Evolutionary conservation across 2,797 vertebrate species (phyloP), one percentile per base, ranked within the genome.

Genomic region (Oceanodroma leucorhoa): DNA sequence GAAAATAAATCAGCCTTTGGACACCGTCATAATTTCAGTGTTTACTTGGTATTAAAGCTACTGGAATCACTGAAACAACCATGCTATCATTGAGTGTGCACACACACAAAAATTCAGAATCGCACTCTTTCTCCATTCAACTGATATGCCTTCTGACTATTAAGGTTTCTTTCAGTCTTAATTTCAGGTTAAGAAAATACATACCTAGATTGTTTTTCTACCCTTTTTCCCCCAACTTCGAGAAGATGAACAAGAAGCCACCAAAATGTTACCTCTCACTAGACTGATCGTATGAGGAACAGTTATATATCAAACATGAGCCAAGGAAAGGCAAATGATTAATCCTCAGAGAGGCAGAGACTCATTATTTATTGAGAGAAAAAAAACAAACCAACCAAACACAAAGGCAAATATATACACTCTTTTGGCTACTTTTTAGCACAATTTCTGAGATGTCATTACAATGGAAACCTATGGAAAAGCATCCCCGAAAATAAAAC

Each of bases 381-480:
- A 6, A 8, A 9, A 36, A n/a, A 14, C 45, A 79, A 92, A 43
- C n/a, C 17, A 48, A 70, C 18, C 71, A 77, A 77, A 75, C 64
- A 83, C 20, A 83, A 93, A 86, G 30, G 66, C 60, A 83, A 83
- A 53, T 45, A 80, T 16, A 71, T 9, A 54, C 11, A 23, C 45
- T 82, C 20, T 32, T 90, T 50, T 70, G 73, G 14, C 48, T 90
- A 80, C 48, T 46, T 77, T 87, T 92, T 78, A 86, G 71, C 66
- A 83, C 87, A 80, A 82, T 70, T 94, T 96, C 66, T 69, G 72
- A 85, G 65, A 87, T 64, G 76, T 81, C 88, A 96, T 43, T 81
- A 89, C 69, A 96, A 82, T 38, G 73, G 40, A 96, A 95, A 87
- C 69, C 51, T 69, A 95, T 14, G 34, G 69, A 97, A 95, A 96